Percentiles rank a stretch among this genome's conserved stretches.
Evolutionary conservation across 2,113 vertebrate genomes (phyloP).

Genomic region (Hippopotamus amphibius): DNA sequence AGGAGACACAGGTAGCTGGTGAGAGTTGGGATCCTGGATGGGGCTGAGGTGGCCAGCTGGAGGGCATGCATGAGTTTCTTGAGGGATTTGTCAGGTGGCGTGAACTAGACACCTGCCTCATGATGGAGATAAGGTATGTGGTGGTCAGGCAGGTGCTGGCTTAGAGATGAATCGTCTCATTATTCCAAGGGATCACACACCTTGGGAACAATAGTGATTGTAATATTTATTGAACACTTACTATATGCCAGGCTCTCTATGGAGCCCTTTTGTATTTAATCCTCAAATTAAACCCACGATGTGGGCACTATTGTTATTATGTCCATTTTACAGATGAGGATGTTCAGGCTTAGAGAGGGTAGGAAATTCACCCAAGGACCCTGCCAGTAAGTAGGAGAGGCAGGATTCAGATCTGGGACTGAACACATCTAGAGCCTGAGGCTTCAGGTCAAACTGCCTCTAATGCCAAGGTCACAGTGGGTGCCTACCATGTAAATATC

Average conservation of each 20-base stretch:
- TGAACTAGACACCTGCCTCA: background rate
- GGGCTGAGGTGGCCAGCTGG: background rate
- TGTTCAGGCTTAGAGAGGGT: background rate
- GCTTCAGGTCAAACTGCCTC: background rate
- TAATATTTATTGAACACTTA: background rate
- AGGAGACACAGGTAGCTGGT: background rate
- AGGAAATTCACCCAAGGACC: background rate
- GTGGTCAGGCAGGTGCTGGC: background rate
- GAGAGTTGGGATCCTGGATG: background rate
- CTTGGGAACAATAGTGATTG: background rate
- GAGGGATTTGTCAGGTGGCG: background rate
- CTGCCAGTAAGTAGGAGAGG: background rate
- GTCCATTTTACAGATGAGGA: background rate
- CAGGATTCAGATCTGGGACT: background rate
- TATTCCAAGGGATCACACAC: background rate
- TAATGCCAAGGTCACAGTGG: background rate
- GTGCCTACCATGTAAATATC: no score
- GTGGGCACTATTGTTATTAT: background rate
- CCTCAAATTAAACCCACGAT: background rate
- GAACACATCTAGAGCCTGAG: background rate
- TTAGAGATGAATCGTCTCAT: background rate
- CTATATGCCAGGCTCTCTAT: background rate
- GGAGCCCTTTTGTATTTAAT: background rate
- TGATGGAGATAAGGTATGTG: background rate
- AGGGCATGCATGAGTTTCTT: background rate